Percentiles rank a stretch among this genome's conserved stretches.
These are phyloP conservation scores for Endomychus coccineus DNA, from an alignment of 2,888 invertebrate species.

Conservation along the genomic window DNA sequence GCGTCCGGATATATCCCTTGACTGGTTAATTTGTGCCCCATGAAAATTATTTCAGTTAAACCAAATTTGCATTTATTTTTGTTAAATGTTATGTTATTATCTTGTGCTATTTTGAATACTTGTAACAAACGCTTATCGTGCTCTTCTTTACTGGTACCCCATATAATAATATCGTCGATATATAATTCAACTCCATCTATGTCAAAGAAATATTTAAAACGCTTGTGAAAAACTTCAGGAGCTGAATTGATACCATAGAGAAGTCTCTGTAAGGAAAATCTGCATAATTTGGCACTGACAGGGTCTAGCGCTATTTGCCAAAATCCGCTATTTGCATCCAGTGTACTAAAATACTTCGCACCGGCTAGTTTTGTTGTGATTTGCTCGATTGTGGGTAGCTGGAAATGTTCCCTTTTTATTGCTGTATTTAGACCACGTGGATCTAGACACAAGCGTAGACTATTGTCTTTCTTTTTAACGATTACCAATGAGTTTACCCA, in stretches of 20 bases:
- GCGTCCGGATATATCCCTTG: slow-evolving; percentile 13
- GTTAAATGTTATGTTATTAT: slow-evolving; percentile 13
- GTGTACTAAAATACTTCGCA: slow-evolving; percentile 17
- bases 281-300: slow-evolving; percentile 23
- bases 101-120: slow-evolving; percentile 18
- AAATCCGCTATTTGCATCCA: slow-evolving; percentile 24
- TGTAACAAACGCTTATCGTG: slow-evolving; percentile 1
- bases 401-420: slow-evolving; percentile 24
- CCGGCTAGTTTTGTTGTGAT: slow-evolving; percentile 24
- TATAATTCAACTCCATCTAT: slow-evolving; percentile 1
- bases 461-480: slow-evolving; percentile 17
- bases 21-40: slow-evolving; percentile 15
- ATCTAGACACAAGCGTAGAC: slow-evolving; percentile 30
- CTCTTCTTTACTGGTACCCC: slow-evolving; percentile 1
- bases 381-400: slow-evolving; percentile 26
- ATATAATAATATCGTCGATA: slow-evolving; percentile 5
- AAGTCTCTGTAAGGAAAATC: slow-evolving; percentile 27
- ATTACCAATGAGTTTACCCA: slow-evolving; percentile 19
- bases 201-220: slow-evolving; percentile 18
- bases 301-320: slow-evolving; percentile 25
- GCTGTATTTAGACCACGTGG: slow-evolving; percentile 27
- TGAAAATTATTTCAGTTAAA: slow-evolving; percentile 17
- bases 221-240: slow-evolving; percentile 18
- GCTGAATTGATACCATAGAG: slow-evolving; percentile 25
- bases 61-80: slow-evolving; percentile 21